Conservation (phyloP, 2,113 vertebrate genomes). For the Donacobius atricapilla region DNA sequence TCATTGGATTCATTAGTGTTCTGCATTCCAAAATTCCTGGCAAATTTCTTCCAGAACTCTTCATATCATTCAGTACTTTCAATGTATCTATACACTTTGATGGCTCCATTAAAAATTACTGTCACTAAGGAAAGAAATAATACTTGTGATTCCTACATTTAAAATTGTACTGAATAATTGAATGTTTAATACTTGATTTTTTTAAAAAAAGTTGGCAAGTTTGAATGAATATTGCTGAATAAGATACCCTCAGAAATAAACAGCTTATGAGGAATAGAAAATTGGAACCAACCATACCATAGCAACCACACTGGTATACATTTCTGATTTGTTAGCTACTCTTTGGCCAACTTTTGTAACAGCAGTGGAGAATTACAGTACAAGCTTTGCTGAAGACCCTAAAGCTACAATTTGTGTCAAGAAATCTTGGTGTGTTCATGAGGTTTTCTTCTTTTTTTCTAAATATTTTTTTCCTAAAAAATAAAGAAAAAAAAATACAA, state of each 20-base stretch:
- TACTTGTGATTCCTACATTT: not conserved
- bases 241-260: not conserved
- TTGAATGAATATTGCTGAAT: not conserved
- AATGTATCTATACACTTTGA: not conserved
- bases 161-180: not conserved
- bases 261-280: not conserved
- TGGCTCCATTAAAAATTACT: not conserved
- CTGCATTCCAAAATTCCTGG: not conserved
- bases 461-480: not conserved
- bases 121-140: not conserved
- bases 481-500: no score
- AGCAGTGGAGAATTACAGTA: not conserved
- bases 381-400: not conserved
- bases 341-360: not conserved
- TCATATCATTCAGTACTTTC: not conserved
- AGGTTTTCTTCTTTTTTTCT: not conserved
- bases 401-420: not conserved
- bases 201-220: not conserved
- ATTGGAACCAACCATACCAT: not conserved
- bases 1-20: not conserved
- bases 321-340: not conserved
- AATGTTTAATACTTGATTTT: not conserved
- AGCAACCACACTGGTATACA: not conserved
- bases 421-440: not conserved
- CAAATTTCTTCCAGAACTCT: not conserved